Percentiles rank a stretch among this genome's conserved stretches.
Evolutionary conservation across 2,113 vertebrate genomes (phyloP).

Genomic region (Cebidichthys violaceus): DNA sequence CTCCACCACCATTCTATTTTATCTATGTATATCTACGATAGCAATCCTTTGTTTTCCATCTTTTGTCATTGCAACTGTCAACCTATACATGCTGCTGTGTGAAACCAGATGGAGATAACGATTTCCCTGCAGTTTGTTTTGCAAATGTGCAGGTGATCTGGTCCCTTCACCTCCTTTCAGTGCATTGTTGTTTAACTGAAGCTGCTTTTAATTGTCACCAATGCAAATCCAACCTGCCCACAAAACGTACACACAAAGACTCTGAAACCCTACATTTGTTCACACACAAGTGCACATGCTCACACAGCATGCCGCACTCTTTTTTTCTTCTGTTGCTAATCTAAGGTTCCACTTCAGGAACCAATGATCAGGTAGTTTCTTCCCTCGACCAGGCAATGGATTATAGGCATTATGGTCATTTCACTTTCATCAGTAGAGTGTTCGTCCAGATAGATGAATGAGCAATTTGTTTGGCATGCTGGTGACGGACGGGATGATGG

Average conservation of each 20-base stretch:
- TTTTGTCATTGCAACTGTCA: slow-evolving; percentile 2
- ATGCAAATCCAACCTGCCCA: slow-evolving; percentile 15
- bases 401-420: background rate
- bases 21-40: background rate
- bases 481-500: slow-evolving; percentile 5
- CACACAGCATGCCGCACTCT: background rate
- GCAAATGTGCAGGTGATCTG: slow-evolving; percentile 46
- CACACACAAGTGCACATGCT: background rate
- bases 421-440: background rate
- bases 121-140: slow-evolving; percentile 70
- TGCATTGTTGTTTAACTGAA: slow-evolving; percentile 49
- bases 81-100: background rate
- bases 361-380: background rate
- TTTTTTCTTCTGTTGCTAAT: background rate
- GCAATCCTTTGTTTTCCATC: background rate
- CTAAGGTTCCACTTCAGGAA: background rate
- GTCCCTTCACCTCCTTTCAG: slow-evolving; percentile 31
- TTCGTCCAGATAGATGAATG: slow-evolving; percentile 12
- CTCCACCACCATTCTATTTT: background rate
- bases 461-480: background rate
- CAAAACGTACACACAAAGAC: background rate
- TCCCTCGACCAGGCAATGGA: background rate
- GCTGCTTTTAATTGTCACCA: slow-evolving; percentile 30
- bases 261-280: background rate
- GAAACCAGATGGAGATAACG: slow-evolving; percentile 6